A percentile compares a stretch with the other conserved stretches of the same genome.
These are phyloP conservation scores for Epicampocera succincta DNA, from an alignment of 2,888 invertebrate species.

Conservation along the genomic window DNA sequence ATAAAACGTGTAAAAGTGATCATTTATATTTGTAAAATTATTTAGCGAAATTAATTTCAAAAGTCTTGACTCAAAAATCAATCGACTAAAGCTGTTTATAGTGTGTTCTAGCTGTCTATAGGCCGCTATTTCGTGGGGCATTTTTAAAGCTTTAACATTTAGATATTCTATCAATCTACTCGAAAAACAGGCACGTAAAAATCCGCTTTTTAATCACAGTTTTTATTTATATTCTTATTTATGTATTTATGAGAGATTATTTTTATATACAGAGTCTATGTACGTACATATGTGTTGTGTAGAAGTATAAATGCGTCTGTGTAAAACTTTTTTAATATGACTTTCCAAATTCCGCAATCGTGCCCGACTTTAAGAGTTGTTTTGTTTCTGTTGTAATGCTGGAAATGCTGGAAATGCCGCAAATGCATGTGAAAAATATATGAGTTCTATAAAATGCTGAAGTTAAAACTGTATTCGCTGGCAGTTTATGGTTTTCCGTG, in stretches of 20 bases:
- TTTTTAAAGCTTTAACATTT: no score
- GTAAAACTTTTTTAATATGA: slow-evolving; percentile 15
- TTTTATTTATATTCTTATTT: slow-evolving; percentile 9
- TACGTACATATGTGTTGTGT: not conserved
- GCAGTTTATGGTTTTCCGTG: not conserved
- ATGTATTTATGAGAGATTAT: not conserved
- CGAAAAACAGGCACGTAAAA: no score
- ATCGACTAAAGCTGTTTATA: no score
- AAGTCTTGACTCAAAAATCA: no score
- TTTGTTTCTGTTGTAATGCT: slow-evolving; percentile 39
- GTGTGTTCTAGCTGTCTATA: no score
- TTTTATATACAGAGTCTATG: no score
- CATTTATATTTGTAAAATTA: no score
- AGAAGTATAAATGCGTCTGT: slow-evolving; percentile 30
- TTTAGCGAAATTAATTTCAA: no score
- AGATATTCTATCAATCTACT: no score
- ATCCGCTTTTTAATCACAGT: no score
- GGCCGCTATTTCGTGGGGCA: no score
- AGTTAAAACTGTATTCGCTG: not conserved
- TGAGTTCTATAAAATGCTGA: slow-evolving; percentile 35
- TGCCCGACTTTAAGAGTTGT: slow-evolving; percentile 54
- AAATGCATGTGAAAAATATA: slow-evolving; percentile 12
- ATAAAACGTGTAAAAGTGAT: no score
- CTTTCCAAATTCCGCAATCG: slow-evolving; percentile 24
- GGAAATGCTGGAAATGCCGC: slow-evolving; percentile 11